Evolutionary conservation across 2,797 vertebrate species (phyloP).

Genomic region (Pipistrellus nathusii): DNA sequence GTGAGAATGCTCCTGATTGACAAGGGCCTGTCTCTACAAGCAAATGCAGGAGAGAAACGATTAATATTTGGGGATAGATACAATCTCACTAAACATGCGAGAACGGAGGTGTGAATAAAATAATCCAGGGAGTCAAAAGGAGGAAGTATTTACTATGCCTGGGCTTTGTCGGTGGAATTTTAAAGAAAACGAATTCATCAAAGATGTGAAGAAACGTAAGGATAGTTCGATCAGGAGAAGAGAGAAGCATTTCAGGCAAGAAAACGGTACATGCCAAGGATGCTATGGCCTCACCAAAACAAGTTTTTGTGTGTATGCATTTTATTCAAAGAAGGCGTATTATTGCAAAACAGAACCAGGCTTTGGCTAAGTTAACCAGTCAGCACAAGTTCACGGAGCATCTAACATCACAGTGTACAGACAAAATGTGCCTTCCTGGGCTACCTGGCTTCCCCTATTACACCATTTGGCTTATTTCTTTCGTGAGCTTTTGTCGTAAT

Average conservation of each 20-base stretch:
- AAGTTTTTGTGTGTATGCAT: background rate
- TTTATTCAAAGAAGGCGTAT: background rate
- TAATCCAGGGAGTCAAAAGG: background rate
- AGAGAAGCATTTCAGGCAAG: background rate
- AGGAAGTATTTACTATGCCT: background rate
- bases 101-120: background rate
- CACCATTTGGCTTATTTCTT: background rate
- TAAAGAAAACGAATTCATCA: background rate
- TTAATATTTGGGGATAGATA: background rate
- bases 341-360: background rate
- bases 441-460: background rate
- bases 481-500: background rate
- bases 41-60: background rate
- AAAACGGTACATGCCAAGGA: background rate
- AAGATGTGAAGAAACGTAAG: background rate
- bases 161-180: background rate
- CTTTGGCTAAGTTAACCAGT: background rate
- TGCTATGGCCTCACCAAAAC: background rate
- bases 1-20: no score
- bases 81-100: background rate
- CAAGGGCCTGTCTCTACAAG: background rate
- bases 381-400: background rate
- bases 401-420: no score
- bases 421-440: background rate
- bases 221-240: background rate